Evolutionary conservation across 2,888 invertebrate genomes (phyloP).

Genomic region (Aethes cnicana): DNA sequence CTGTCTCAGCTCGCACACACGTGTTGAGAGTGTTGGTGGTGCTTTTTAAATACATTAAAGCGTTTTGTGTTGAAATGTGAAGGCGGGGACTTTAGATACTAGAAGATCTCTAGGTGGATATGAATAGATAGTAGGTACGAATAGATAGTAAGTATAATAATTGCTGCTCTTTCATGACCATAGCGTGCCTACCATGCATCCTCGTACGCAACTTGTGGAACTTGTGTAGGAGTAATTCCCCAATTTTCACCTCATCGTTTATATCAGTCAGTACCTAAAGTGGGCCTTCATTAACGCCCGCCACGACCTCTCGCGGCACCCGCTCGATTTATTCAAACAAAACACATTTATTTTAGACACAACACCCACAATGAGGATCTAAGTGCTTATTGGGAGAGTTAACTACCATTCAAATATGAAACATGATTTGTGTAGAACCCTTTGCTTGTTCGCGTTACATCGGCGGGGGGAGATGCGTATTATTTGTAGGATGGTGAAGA

Average conservation of each 20-base stretch:
- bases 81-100: too few relatives aligned
- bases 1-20: too few relatives aligned
- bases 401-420: slow-evolving; percentile 40
- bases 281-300: slow-evolving; percentile 63
- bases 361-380: slow-evolving; percentile 57
- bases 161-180: too few relatives aligned
- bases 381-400: slow-evolving; percentile 64
- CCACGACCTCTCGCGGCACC: slow-evolving; percentile 50
- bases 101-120: too few relatives aligned
- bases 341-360: slow-evolving; percentile 68
- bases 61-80: too few relatives aligned
- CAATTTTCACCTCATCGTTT: slow-evolving; percentile 26
- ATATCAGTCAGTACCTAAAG: slow-evolving; percentile 37
- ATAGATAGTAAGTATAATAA: too few relatives aligned
- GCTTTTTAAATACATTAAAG: too few relatives aligned
- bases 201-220: too few relatives aligned
- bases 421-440: not conserved
- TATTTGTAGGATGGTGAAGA: slow-evolving; percentile 14
- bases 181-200: too few relatives aligned
- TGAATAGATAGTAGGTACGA: too few relatives aligned
- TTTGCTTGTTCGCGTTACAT: slow-evolving; percentile 38
- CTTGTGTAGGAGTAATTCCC: not conserved
- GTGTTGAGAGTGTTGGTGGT: too few relatives aligned
- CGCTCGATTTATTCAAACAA: slow-evolving; percentile 70
- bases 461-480: slow-evolving; percentile 31